These are phyloP conservation scores for Cotesia typhae DNA, from an alignment of 1,140 invertebrate species.

Conservation along the genomic window DNA sequence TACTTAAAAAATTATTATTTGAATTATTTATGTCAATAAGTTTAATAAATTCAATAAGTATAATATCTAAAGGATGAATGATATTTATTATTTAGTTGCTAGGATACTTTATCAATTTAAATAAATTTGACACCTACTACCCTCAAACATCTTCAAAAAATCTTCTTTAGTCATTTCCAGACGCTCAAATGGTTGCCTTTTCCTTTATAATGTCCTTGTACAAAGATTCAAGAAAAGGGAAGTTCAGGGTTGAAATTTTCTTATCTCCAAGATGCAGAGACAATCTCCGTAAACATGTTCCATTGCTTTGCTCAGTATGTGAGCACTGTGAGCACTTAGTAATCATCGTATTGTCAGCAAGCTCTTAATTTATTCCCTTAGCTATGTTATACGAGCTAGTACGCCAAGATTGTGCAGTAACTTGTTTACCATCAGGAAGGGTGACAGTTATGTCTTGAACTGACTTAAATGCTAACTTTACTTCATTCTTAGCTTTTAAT, in stretches of 20 bases:
- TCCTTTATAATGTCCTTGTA: conserved; percentile 91
- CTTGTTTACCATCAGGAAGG: too few relatives aligned
- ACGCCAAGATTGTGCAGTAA: conserved; percentile 40
- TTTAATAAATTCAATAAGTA: too few relatives aligned
- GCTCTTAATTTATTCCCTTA: conserved; percentile 89
- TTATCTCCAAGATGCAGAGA: conserved; percentile 86
- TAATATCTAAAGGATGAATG: too few relatives aligned
- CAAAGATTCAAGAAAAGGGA: conserved; percentile 82
- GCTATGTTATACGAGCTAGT: conserved; percentile 95
- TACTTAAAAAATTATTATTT: too few relatives aligned
- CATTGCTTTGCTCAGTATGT: conserved; percentile 96
- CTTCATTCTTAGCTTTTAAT: too few relatives aligned
- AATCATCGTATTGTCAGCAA: conserved; percentile 94
- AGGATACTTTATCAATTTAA: too few relatives aligned
- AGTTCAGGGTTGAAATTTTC: conserved; percentile 88
- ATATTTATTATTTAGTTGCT: too few relatives aligned
- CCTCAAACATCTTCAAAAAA: conserved; percentile 95
- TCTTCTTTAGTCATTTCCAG: conserved; percentile 93
- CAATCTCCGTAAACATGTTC: conserved; percentile 96
- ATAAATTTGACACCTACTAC: too few relatives aligned
- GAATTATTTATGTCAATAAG: too few relatives aligned
- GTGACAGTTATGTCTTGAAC: too few relatives aligned
- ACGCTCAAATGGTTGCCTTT: conserved; percentile 94
- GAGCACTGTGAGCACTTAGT: conserved; percentile 96
- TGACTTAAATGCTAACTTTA: too few relatives aligned